Evolutionary conservation across 2,113 vertebrate genomes (phyloP), one percentile per base, ranked within the genome.

Genomic region (Galbula dea): DNA sequence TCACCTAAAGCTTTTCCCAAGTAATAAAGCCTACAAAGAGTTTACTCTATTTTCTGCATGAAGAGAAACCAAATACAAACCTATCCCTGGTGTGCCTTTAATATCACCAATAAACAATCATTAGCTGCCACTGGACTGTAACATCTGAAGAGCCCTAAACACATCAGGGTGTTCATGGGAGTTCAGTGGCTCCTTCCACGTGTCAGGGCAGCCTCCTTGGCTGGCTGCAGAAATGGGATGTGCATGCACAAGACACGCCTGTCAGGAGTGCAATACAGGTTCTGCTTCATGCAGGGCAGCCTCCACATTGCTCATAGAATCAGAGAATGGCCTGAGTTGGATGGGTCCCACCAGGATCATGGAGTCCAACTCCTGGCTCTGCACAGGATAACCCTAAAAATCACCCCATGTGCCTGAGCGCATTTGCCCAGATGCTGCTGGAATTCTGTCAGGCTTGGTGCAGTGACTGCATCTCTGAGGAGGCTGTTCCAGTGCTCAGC

Each of bases 21-120:
- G 63, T 76, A 93, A 92, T 91, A 69, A 91, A 93, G 93, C 82
- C 89, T 86, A 93, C 67, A 85, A 96, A 87, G 37, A 87, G 32
- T 96, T 96, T 91, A 71, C 83, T 97, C 80, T 87, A 81, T 96
- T 96, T 97, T 95, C 88, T 93, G 93, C 37, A 94, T 39, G 77
- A 86, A 41, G 37, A 83, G 92, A 96, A 97, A 93, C 86, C 90
- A 94, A 68, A 96, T 73, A 77, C 75, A 89, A 94, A 96, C 85
- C 41, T 85, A 67, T 89, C 89, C 72, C 95, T 37, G 39, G 93
- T 94, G 93, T 92, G 65, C 90, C 86, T 69, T 96, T 96, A 97
- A 96, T 95, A 95, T 91, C 96, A 83, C 83, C 74, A 97, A 90
- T 96, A 97, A 97, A 96, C 71, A 95, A 91, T 85, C 59, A 94